A percentile compares a stretch with the other conserved stretches of the same genome.
Evolutionary conservation across 2,888 invertebrate genomes (phyloP).

Genomic region (Heliconius aoede): DNA sequence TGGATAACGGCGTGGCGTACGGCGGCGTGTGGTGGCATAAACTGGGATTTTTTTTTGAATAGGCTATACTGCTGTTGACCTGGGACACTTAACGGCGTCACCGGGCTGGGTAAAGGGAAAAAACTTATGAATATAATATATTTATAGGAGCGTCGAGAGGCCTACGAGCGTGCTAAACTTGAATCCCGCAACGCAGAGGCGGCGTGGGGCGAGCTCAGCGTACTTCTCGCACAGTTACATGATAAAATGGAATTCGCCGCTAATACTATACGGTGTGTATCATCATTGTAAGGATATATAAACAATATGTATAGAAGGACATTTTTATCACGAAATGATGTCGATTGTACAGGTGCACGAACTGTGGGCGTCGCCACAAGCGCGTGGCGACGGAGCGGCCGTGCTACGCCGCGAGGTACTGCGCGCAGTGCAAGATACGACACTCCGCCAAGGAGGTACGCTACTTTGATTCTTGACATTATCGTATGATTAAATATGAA

Average conservation of each 20-base stretch:
- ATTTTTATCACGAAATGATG: background rate
- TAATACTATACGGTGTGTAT: constrained; percentile 88
- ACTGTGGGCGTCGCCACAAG: constrained; percentile 95
- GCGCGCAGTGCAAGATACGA: constrained; percentile 93
- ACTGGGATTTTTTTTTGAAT: too few relatives aligned
- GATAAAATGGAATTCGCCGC: constrained; percentile 97
- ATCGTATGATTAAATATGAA: too few relatives aligned
- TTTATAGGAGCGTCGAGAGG: constrained; percentile 87
- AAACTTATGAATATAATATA: background rate
- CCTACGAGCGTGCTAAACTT: constrained; percentile 88
- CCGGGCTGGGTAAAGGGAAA: too few relatives aligned
- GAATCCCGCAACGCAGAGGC: constrained; percentile 92
- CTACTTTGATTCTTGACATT: background rate
- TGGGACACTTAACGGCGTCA: too few relatives aligned
- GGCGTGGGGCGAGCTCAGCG: constrained; percentile 94
- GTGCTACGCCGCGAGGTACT: constrained; percentile 95
- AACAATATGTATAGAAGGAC: too few relatives aligned
- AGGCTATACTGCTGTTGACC: too few relatives aligned
- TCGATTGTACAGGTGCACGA: constrained; percentile 88
- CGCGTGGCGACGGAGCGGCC: constrained; percentile 93
- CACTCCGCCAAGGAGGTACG: constrained; percentile 93
- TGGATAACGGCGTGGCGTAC: too few relatives aligned
- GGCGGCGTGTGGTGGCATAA: too few relatives aligned
- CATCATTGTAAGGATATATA: too few relatives aligned
- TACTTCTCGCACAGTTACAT: constrained; percentile 93